Base-by-base conservation (phyloP, 2,888 invertebrate genomes). In the Drosophila mayaguana region DNA sequence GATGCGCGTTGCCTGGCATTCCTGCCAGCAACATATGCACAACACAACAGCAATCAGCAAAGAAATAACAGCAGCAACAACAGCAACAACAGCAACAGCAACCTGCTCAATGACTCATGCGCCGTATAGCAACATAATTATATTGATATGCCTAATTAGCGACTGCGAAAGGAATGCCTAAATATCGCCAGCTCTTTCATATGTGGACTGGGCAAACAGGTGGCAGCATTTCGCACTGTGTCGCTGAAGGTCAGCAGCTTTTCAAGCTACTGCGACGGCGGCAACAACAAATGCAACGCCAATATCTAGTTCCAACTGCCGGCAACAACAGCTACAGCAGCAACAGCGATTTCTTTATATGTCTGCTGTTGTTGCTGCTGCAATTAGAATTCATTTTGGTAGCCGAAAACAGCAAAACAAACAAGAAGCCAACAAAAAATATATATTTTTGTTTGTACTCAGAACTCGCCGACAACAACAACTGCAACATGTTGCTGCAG, bases 241-340 rank as follows among this genome's bases (percentile, higher is more conserved):
- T 20, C 38, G 57, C 63, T 88, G 90, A 86, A 86, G 86, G 86
- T 86, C 86, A 90, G 81, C 85, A 60, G 63, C 87, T 83, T 87
- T 84, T 79, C 72, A 66, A 36, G 46, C n/a, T n/a, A 7, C n/a
- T 2, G 42, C 71, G 42, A 28, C 28, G 25, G 16, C 11, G 46
- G 46, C 45, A 32, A 32, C 48, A 32, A 16, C 48, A n/a, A 48
- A 64, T 59, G 40, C 57, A 63, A 48, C 46, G 50, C 20, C 51
- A 32, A 22, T 53, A 22, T 56, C 53, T 54, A 45, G 69, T 53
- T 48, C 50, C 56, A 55, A 53, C 36, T 53, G 57, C 75, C 57
- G 54, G 64, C 43, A 77, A 50, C 71, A 51, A 18, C 22, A 46
- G 22, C 64, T 18, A 7, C 50, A 77, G 53, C 71, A 51, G 22